phyloP scores from a whole-genome alignment of 2,113 vertebrate genomes.

The Falco punctatus region DNA sequence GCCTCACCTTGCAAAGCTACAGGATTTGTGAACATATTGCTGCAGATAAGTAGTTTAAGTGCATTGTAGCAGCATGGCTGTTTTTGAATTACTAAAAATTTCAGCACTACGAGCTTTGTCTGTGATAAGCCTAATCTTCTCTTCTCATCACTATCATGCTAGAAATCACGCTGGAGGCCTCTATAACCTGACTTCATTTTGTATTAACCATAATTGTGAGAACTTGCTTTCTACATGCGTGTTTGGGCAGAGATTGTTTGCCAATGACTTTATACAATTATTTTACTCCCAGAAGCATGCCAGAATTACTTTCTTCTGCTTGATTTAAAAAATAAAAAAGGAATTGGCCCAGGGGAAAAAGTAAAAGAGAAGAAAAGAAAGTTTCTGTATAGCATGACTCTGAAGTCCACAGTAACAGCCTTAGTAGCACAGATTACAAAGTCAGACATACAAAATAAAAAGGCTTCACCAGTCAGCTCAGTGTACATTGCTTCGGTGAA shows the following conservation, averaged over 20 bases:
- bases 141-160: slow-evolving; percentile 42
- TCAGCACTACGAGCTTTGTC: background rate
- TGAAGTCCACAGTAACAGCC: background rate
- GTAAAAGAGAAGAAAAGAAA: background rate
- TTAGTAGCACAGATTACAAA: background rate
- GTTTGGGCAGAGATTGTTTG: slow-evolving; percentile 57
- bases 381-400: background rate
- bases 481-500: background rate
- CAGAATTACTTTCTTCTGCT: slow-evolving; percentile 9
- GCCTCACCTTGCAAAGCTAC: background rate
- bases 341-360: background rate
- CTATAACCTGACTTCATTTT: slow-evolving; percentile 44
- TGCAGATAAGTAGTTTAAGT: background rate
- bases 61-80: background rate
- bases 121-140: slow-evolving; percentile 57
- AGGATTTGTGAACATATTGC: background rate
- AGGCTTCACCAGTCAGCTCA: background rate
- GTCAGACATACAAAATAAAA: background rate
- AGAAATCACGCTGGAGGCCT: slow-evolving; percentile 47
- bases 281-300: slow-evolving; percentile 25
- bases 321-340: background rate
- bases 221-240: slow-evolving; percentile 53
- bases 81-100: slow-evolving; percentile 37
- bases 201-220: slow-evolving; percentile 52
- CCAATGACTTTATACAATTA: slow-evolving; percentile 45